Evolutionary conservation across 2,888 invertebrate species (phyloP).

Genomic region (Cyaniris semiargus): DNA sequence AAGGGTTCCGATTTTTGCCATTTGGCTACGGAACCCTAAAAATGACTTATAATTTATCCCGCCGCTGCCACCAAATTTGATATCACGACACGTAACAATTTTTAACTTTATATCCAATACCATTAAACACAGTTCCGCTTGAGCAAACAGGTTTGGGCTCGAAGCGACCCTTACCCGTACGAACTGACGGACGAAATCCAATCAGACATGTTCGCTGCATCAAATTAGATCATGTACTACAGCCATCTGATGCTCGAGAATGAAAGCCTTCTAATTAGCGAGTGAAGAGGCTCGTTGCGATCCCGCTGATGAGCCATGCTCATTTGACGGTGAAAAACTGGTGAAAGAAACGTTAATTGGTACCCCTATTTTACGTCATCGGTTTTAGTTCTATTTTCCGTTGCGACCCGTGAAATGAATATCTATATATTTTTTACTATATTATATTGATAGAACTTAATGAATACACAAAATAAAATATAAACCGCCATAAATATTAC

Average conservation of each 20-base stretch:
- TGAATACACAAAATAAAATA: too few species aligned
- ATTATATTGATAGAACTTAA: too few species aligned
- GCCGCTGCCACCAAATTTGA: background rate
- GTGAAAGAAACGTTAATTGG: constrained; percentile 21
- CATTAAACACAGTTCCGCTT: background rate
- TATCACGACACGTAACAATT: background rate
- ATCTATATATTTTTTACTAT: background rate
- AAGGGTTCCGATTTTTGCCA: too few species aligned
- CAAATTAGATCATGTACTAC: constrained; percentile 31
- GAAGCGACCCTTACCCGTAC: background rate
- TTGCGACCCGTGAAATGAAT: background rate
- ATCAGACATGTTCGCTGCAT: background rate
- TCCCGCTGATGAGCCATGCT: constrained; percentile 37
- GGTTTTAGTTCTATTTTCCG: background rate
- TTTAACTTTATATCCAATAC: background rate
- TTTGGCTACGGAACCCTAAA: too few species aligned
- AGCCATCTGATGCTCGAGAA: constrained; percentile 34
- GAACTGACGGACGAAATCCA: constrained; percentile 13
- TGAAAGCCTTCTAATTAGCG: constrained; percentile 42
- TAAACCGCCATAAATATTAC: too few species aligned
- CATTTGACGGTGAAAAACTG: constrained; percentile 35
- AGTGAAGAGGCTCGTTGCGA: constrained; percentile 36
- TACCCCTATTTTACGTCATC: background rate
- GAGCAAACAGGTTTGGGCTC: background rate
- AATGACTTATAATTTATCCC: background rate